These are phyloP conservation scores for Xestia rhomboidea DNA, from an alignment of 2,888 invertebrate species.

Conservation along the genomic window DNA sequence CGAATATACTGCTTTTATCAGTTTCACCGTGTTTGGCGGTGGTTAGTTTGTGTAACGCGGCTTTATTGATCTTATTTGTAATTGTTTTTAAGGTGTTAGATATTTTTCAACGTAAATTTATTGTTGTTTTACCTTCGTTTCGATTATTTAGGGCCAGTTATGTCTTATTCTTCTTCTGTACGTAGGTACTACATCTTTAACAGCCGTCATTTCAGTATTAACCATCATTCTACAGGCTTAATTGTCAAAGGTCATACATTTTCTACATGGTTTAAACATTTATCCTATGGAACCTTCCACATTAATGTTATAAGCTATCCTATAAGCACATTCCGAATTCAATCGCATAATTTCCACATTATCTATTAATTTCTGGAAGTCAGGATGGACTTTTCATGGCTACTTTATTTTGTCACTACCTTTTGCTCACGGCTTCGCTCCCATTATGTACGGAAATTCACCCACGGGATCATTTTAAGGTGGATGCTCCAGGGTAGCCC, in stretches of 20 bases:
- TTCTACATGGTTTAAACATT: neutral
- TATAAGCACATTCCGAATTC: too few species aligned
- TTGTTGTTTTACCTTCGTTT: neutral
- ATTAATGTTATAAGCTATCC: neutral
- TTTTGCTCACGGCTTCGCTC: neutral
- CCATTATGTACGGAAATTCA: too few species aligned
- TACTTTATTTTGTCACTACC: neutral
- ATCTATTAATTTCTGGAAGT: neutral
- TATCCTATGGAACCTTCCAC: neutral
- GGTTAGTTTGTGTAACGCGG: conserved; percentile 25
- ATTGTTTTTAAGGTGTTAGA: neutral
- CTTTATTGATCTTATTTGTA: conserved; percentile 5
- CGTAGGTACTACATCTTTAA: neutral
- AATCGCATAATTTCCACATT: neutral
- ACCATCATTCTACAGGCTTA: neutral
- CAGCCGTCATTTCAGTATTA: neutral
- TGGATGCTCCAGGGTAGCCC: too few species aligned
- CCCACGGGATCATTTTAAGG: too few species aligned
- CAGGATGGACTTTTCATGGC: neutral
- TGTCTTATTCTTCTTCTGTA: neutral
- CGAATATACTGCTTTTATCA: conserved; percentile 51
- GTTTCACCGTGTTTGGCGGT: neutral
- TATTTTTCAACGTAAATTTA: neutral
- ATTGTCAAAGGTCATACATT: neutral
- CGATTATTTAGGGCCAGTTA: neutral